Base-by-base conservation (phyloP, 92 coral and sea anemone species). In the Paragorgia papillata region DNA sequence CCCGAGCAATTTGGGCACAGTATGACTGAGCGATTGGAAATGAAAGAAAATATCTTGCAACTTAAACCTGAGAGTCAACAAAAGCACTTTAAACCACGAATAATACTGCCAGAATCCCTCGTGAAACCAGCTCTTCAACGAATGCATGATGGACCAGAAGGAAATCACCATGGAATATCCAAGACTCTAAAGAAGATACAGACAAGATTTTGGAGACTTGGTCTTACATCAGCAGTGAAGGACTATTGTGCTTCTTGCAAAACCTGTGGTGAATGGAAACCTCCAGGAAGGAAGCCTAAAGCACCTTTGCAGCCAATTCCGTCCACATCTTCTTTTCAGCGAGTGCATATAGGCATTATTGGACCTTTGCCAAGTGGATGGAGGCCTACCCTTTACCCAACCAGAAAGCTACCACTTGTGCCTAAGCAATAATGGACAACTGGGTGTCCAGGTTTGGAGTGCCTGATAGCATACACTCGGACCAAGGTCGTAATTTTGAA, bases 301-400 rank as follows among this genome's bases (percentile, higher is more conserved):
- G 53, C 57, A 2, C 75, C 32, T 34, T 21, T 43, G 5, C 75
- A 68, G 12, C 62, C 75, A 7, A 49, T 43, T 43, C 2, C 59
- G 7, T 68, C 75, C 7, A 20, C 25, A 15, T 44, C 7, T 14
- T 34, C 59, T 3, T 4, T 40, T 2, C 62, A 56, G 15, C 44
- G 90, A 82, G 20, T 75, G 22, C 29, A 70, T 81, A 12, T 30
- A 79, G 17, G 54, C 86, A 75, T 30, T 61, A 82, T 39, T 55
- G 69, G 55, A 6, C 86, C 86, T 2, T 49, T 81, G 19, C 89
- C 86, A 9, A 29, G 59, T 83, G 87, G 90, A 49, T 56, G n/a
- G 90, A 86, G 67, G 90, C 90, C 14, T 77, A 35, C n/a, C 71
- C 84, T 13, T n/a, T 86, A 7, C 77, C 87, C 0, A 83, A 86